Evolutionary conservation across 2,113 vertebrate genomes (phyloP).

Genomic region (Origma solitaria): DNA sequence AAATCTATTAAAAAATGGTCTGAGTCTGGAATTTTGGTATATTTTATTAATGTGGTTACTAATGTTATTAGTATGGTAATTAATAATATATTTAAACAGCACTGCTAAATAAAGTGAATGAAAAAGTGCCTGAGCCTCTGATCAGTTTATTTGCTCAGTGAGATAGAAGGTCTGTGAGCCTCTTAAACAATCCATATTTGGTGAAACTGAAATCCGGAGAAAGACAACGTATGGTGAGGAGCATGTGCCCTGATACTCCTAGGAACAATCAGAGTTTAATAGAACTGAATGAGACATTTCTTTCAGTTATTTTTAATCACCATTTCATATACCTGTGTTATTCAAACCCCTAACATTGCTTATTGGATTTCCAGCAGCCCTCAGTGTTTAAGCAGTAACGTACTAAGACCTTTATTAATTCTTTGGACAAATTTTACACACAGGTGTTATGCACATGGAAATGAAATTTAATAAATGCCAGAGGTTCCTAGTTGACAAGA

Average conservation of each 20-base stretch:
- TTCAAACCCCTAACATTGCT: neutral
- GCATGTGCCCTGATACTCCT: neutral
- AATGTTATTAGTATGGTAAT: neutral
- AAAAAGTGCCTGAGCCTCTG: neutral
- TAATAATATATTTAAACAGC: neutral
- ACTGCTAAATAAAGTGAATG: neutral
- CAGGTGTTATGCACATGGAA: neutral
- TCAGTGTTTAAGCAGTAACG: neutral
- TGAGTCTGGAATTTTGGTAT: neutral
- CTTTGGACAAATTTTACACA: neutral
- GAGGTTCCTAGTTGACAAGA: neutral
- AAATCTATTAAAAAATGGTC: neutral
- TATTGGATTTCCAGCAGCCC: neutral
- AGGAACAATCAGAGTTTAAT: neutral
- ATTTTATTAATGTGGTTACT: neutral
- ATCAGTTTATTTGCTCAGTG: neutral
- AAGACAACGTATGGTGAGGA: neutral
- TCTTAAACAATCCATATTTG: neutral
- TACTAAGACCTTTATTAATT: neutral
- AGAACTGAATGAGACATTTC: neutral
- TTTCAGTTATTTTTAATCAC: neutral
- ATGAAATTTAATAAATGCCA: constrained; percentile 38
- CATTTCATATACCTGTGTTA: neutral
- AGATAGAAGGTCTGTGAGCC: neutral
- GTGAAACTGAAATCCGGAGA: neutral